Percentiles rank a stretch among this genome's conserved stretches.
These are phyloP conservation scores for Alectura lathami DNA, from an alignment of 2,113 vertebrate species.

Conservation along the genomic window DNA sequence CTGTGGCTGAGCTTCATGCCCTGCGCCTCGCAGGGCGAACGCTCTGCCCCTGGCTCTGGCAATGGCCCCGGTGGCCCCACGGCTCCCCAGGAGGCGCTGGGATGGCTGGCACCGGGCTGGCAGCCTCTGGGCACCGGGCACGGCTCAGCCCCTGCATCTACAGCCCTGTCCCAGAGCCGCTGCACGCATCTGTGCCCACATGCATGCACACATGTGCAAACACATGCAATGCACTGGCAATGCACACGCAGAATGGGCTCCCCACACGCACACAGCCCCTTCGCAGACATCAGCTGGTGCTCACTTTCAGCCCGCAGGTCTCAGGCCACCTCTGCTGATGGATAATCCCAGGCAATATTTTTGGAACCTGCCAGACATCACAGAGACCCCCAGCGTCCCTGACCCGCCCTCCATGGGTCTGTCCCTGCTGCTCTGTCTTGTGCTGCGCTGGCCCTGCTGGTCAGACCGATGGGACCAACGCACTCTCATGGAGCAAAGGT, in stretches of 20 bases:
- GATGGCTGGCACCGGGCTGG: too few relatives aligned
- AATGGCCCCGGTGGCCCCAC: neutral
- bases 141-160: neutral
- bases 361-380: neutral
- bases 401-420: neutral
- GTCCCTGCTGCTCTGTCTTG: neutral
- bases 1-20: neutral
- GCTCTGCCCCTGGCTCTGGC: rapidly evolving
- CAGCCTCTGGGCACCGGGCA: rapidly evolving
- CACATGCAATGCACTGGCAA: neutral
- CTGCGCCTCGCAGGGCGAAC: rapidly evolving
- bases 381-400: neutral
- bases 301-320: neutral
- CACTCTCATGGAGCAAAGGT: neutral
- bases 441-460: neutral
- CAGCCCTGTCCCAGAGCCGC: neutral
- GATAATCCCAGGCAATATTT: conserved; percentile 11
- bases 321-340: neutral
- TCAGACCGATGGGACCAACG: neutral
- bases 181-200: rapidly evolving
- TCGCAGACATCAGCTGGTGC: neutral
- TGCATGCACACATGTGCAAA: neutral
- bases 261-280: rapidly evolving
- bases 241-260: neutral
- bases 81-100: too few relatives aligned